Conservation (phyloP, 2,797 vertebrate genomes). For the Tympanoctomys barrerae region DNA sequence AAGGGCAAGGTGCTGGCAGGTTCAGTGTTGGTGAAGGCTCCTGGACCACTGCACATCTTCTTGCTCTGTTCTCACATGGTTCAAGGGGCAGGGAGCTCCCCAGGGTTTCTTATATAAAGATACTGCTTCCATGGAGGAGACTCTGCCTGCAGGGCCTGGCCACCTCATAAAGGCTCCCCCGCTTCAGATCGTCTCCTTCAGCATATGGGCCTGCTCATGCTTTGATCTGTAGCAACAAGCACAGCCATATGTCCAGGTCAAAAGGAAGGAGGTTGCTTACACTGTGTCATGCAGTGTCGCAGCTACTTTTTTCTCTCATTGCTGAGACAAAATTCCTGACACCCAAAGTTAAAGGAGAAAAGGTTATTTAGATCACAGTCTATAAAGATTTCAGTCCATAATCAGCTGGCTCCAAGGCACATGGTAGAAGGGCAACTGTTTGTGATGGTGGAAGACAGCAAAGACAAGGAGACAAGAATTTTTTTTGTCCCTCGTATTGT, state of each 20-base stretch:
- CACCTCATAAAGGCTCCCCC: too few relatives aligned
- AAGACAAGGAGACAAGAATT: too few relatives aligned
- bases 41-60: not conserved
- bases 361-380: not conserved
- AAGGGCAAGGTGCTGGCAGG: not conserved
- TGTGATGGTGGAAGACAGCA: too few relatives aligned
- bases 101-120: not conserved
- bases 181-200: not conserved
- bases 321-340: not conserved
- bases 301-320: not conserved
- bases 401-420: not conserved
- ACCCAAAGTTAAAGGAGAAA: not conserved
- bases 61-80: not conserved
- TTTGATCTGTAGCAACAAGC: not conserved
- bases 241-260: rapidly evolving
- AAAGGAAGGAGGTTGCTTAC: not conserved
- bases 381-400: not conserved
- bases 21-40: not conserved
- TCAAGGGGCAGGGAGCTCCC: not conserved
- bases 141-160: too few relatives aligned
- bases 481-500: too few relatives aligned
- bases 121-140: not conserved
- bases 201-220: not conserved
- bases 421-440: not conserved
- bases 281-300: rapidly evolving